Conservation (phyloP, 2,888 invertebrate species). For the Ormyrus labotus region DNA sequence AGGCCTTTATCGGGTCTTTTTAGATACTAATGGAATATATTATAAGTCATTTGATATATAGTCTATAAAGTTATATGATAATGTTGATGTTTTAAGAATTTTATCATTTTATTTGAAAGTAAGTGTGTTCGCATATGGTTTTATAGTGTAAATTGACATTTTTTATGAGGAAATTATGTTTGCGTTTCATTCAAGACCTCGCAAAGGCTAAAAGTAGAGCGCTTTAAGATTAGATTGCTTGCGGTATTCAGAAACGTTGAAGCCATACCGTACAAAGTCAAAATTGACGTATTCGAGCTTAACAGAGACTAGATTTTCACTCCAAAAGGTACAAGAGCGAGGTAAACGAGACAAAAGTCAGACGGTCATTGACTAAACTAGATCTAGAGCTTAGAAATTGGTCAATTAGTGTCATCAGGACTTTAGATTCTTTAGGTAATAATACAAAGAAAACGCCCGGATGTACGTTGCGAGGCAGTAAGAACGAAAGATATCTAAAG, state of each 20-base stretch:
- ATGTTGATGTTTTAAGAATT: constrained; percentile 59
- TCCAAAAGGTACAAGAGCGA: constrained; percentile 41
- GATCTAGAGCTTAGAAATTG: constrained; percentile 55
- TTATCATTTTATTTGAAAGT: constrained; percentile 56
- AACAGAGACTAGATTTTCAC: constrained; percentile 51
- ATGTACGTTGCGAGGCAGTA: constrained; percentile 14
- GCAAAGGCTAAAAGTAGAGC: constrained; percentile 34
- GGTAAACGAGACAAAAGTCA: constrained; percentile 24
- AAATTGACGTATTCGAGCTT: constrained; percentile 50
- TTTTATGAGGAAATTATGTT: constrained; percentile 43
- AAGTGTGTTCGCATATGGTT: constrained; percentile 49
- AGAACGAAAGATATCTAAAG: constrained; percentile 18
- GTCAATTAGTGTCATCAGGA: constrained; percentile 56
- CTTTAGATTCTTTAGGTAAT: constrained; percentile 44
- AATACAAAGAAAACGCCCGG: constrained; percentile 38
- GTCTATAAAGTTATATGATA: constrained; percentile 57
- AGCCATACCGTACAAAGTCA: constrained; percentile 49
- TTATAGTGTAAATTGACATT: constrained; percentile 50
- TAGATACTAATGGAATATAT: constrained; percentile 52
- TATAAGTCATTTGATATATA: constrained; percentile 58
- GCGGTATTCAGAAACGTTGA: constrained; percentile 46
- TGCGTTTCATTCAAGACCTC: constrained; percentile 45
- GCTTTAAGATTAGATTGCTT: constrained; percentile 7
- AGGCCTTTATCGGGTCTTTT: constrained; percentile 25
- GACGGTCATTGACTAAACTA: constrained; percentile 45